Percentiles rank a stretch among this genome's conserved stretches.
These are phyloP conservation scores for Whitmania pigra DNA, from an alignment of 1,140 invertebrate species.

Conservation along the genomic window DNA sequence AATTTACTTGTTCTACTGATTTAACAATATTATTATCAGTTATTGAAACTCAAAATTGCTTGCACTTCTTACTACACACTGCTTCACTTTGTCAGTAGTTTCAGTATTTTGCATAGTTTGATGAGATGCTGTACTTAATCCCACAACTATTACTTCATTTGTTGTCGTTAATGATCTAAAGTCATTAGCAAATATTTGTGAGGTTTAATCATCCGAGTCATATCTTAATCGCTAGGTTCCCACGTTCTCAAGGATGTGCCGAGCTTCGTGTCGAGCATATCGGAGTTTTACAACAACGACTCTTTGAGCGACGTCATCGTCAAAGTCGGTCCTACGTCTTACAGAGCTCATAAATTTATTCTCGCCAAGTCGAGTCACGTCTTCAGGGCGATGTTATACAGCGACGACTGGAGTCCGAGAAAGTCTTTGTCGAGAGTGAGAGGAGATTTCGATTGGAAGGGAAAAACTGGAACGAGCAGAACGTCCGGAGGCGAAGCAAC, in stretches of 20 bases:
- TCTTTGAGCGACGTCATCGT: conserved; percentile 38
- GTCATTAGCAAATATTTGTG: too few species aligned
- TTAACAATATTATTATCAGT: too few species aligned
- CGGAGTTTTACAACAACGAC: conserved; percentile 37
- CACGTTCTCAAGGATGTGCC: conserved; percentile 35
- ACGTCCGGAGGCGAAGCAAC: conserved; percentile 12
- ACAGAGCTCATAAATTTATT: conserved; percentile 39
- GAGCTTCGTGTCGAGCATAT: conserved; percentile 38
- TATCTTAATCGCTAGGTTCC: background rate
- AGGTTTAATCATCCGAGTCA: background rate
- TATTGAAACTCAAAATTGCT: too few species aligned
- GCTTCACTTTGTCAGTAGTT: too few species aligned
- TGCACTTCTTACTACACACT: too few species aligned
- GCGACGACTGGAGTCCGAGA: conserved; percentile 32
- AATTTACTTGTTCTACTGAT: too few species aligned
- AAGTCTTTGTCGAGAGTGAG: background rate
- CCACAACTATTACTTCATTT: too few species aligned
- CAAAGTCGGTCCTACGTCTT: conserved; percentile 34
- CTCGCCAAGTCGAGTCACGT: conserved; percentile 41
- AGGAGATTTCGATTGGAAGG: background rate
- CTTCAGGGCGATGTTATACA: conserved; percentile 39
- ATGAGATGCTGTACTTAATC: too few species aligned
- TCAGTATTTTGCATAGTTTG: too few species aligned
- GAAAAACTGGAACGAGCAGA: background rate
- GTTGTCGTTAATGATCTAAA: too few species aligned